phyloP scores from a whole-genome alignment of 2,888 invertebrate genomes.

The Acleris emargana region DNA sequence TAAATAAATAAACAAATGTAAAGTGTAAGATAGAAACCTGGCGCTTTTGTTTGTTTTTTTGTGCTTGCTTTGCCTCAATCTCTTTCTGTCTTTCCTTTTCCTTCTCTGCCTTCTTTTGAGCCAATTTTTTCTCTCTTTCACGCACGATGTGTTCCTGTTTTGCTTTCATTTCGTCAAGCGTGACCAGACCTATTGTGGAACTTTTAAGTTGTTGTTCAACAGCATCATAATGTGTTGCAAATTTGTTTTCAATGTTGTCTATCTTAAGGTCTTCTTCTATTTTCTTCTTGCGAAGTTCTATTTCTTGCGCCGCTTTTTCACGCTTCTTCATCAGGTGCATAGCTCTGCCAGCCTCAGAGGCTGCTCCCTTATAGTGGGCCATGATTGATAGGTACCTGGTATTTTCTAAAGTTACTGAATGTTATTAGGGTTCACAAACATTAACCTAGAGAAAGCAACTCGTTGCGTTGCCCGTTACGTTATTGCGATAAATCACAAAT shows the following conservation, averaged over 20 bases:
- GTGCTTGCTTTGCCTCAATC: slow-evolving; percentile 95
- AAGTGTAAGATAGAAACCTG: slow-evolving; percentile 81
- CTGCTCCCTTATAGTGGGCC: slow-evolving; percentile 98
- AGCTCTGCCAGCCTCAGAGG: slow-evolving; percentile 98
- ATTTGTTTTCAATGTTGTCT: slow-evolving; percentile 98
- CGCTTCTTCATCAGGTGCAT: slow-evolving; percentile 99
- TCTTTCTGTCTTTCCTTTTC: slow-evolving; percentile 93
- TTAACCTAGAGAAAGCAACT: no score
- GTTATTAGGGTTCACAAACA: not conserved
- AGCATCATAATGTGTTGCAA: slow-evolving; percentile 99
- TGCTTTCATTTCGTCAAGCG: slow-evolving; percentile 99
- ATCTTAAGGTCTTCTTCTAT: slow-evolving; percentile 98
- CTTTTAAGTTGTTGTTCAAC: slow-evolving; percentile 99
- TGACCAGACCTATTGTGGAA: slow-evolving; percentile 98
- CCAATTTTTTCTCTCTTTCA: slow-evolving; percentile 96
- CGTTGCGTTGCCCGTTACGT: no score
- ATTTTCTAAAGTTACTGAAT: not conserved
- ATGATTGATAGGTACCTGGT: slow-evolving; percentile 72
- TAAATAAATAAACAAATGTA: not conserved
- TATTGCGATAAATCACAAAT: no score
- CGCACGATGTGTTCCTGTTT: slow-evolving; percentile 98
- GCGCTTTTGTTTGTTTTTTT: slow-evolving; percentile 95
- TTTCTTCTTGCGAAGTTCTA: slow-evolving; percentile 97
- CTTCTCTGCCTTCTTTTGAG: slow-evolving; percentile 95
- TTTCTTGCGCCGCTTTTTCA: slow-evolving; percentile 98